Percentiles rank a stretch among this genome's conserved stretches.
phyloP scores from a whole-genome alignment of 2,113 vertebrate genomes.

The Choloepus hoffmanni region DNA sequence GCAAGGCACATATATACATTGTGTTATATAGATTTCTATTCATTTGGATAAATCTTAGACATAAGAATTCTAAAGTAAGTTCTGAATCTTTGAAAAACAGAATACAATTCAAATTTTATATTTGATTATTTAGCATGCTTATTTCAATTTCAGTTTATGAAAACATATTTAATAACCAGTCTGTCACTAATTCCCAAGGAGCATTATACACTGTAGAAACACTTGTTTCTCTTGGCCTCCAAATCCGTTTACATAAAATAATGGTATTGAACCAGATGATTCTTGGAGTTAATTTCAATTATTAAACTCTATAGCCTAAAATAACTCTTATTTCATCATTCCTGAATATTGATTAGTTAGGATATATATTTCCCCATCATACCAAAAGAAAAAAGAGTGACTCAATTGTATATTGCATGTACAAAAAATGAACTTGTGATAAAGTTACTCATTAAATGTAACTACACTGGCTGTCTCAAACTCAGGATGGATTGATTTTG shows the following conservation, averaged over 20 bases:
- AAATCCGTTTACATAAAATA: neutral
- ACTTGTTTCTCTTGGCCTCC: neutral
- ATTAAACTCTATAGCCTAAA: neutral
- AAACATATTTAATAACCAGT: neutral
- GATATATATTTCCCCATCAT: neutral
- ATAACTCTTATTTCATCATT: slow-evolving; percentile 3
- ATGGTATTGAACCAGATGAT: neutral
- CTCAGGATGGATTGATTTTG: neutral
- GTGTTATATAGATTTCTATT: neutral
- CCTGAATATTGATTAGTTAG: neutral
- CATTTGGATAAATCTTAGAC: neutral
- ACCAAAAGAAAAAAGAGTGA: neutral
- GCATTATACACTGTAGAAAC: neutral
- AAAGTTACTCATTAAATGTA: neutral
- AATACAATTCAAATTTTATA: neutral
- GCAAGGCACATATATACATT: neutral
- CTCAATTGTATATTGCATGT: neutral
- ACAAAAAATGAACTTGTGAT: neutral
- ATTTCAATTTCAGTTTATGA: neutral
- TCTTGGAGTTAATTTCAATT: slow-evolving; percentile 7
- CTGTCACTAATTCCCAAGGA: neutral
- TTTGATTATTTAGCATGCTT: neutral
- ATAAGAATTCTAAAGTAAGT: neutral
- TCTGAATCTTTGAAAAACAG: neutral
- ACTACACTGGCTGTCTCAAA: neutral